Base-by-base conservation (phyloP, 1,140 invertebrate species). In the Ridgeia piscesae region DNA sequence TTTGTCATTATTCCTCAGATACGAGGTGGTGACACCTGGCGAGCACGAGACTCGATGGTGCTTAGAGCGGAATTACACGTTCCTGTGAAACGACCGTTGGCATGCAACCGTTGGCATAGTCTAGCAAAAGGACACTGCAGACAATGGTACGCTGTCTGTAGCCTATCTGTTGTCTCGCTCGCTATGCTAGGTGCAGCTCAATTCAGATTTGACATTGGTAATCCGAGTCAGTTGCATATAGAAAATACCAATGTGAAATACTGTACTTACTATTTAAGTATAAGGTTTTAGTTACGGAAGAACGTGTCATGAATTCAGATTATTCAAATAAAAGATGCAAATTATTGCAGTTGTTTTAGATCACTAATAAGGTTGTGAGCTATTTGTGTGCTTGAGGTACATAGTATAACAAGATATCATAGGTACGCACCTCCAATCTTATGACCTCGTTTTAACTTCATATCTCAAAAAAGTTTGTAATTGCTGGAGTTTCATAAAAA, bases 1-100 rank as follows among this genome's bases (percentile, higher is more conserved):
- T 77, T 77, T 77, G 58, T 77, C 58, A 21, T 77, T 77, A 77
- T 77, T 77, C 58, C 58, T 77, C 58, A 77, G 58, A 77, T 77
- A 77, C 58, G 11, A 77, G 58, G 58, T 77, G 58, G 58, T 2
- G 58, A 9, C 58, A 77, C 58, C 58, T 77, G 58, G 58, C 58
- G 58, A 77, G 58, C 27, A 21, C 58, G 58, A 77, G 58, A 21
- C 58, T 77, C 58, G 27, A 21, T 77, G 58, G 58, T 77, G 58
- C 58, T 21, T 77, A 14, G 58, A 31, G 58, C 58, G 58, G 8
- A 77, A 77, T 27, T 77, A 31, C 58, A 77, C 58, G 17, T 77
- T 77, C 58, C 58, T 77, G 17, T 77, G 58, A 77, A 77, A 77
- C 14, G 58, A 77, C 58, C 58, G 2, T 77, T 77, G 58, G 58